Conservation (phyloP, 2,797 vertebrate genomes). For the Ceyx erithaca region DNA sequence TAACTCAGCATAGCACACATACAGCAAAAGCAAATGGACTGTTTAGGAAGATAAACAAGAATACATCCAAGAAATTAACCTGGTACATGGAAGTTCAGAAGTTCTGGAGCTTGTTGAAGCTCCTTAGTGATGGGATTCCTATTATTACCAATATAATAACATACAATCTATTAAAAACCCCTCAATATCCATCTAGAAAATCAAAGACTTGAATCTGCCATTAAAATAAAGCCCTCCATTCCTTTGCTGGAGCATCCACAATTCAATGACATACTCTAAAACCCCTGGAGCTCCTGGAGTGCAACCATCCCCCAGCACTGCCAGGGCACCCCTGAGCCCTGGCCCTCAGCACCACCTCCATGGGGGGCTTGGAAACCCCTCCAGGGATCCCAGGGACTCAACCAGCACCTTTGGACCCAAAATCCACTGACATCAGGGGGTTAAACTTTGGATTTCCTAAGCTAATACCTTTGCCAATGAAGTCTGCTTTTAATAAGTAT, state of each 20-base stretch:
- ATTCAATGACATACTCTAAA: neutral
- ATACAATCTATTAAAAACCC: no score
- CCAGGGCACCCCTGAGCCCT: neutral
- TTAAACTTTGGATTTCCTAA: neutral
- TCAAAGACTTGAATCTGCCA: neutral
- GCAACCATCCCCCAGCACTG: neutral
- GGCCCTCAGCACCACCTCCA: neutral
- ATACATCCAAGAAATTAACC: neutral
- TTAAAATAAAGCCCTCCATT: neutral
- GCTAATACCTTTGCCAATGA: neutral
- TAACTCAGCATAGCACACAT: neutral
- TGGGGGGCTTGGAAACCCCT: rapidly evolving
- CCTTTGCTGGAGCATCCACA: neutral
- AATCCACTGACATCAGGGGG: neutral
- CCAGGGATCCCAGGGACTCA: neutral
- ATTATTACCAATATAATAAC: no score
- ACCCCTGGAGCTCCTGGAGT: neutral
- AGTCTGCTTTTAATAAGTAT: slow-evolving; percentile 8
- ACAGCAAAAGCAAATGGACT: neutral
- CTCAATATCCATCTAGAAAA: neutral
- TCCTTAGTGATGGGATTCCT: neutral
- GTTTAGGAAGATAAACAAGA: neutral
- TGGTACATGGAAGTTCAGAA: neutral
- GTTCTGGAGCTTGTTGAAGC: neutral
- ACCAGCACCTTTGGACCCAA: neutral